Conservation (phyloP, 2,113 vertebrate genomes). For the Neogobius melanostomus region DNA sequence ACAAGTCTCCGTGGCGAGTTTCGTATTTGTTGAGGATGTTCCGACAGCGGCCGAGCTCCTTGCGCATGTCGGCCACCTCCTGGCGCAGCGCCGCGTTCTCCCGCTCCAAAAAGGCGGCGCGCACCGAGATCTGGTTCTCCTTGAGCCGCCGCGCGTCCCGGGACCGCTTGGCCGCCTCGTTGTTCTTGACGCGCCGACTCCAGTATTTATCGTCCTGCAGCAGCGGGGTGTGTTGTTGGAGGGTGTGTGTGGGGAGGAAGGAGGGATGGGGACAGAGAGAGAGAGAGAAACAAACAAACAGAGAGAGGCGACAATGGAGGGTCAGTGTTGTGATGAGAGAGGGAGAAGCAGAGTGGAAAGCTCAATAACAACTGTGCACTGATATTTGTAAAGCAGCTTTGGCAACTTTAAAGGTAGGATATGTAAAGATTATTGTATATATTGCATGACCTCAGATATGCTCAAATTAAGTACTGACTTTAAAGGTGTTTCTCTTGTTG, state of each 20-base stretch:
- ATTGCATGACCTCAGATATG: too few relatives aligned
- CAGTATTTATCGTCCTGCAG: slow-evolving; percentile 97
- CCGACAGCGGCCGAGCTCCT: slow-evolving; percentile 96
- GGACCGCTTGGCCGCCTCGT: slow-evolving; percentile 90
- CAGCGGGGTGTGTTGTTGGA: slow-evolving; percentile 24
- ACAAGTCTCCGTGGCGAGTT: slow-evolving; percentile 90
- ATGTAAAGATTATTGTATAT: too few relatives aligned
- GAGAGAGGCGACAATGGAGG: slow-evolving; percentile 39
- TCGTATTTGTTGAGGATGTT: slow-evolving; percentile 97
- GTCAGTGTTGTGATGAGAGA: slow-evolving; percentile 47
- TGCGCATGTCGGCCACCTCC: slow-evolving; percentile 94
- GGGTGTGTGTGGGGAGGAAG: slow-evolving; percentile 37
- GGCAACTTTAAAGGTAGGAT: too few relatives aligned
- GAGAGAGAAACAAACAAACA: neutral
- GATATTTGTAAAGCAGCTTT: neutral
- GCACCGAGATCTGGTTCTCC: slow-evolving; percentile 99
- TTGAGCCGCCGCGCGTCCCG: slow-evolving; percentile 80
- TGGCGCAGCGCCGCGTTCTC: slow-evolving; percentile 93
- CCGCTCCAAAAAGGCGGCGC: slow-evolving; percentile 95
- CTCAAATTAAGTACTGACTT: too few relatives aligned
- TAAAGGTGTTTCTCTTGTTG: too few relatives aligned
- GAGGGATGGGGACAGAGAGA: slow-evolving; percentile 15
- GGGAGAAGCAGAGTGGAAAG: slow-evolving; percentile 8
- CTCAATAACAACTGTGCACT: slow-evolving; percentile 24
- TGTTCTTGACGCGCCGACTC: slow-evolving; percentile 96